A percentile compares a stretch with the other conserved stretches of the same genome.
Evolutionary conservation across 2,797 vertebrate species (phyloP).

Genomic region (Melanotaenia pygmaea): DNA sequence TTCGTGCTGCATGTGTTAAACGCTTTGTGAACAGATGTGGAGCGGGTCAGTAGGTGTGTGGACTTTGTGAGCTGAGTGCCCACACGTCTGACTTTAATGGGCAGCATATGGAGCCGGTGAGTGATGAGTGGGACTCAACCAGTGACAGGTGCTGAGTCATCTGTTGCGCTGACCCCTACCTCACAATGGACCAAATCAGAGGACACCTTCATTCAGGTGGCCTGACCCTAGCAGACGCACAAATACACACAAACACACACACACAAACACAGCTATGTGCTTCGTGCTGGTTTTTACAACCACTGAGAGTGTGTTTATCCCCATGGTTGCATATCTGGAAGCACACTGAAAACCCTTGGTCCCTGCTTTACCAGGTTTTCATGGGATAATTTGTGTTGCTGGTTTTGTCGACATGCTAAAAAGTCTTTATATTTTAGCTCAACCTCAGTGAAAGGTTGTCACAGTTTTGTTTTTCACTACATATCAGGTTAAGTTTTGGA

Average conservation of each 20-base stretch:
- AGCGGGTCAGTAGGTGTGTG: conserved; percentile 69
- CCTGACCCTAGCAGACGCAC: conserved; percentile 44
- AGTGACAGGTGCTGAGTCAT: conserved; percentile 81
- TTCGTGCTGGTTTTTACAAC: background rate
- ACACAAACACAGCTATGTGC: background rate
- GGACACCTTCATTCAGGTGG: conserved; percentile 69
- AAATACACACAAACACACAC: background rate
- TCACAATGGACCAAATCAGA: conserved; percentile 57
- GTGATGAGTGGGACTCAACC: conserved; percentile 74
- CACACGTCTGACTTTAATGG: conserved; percentile 81
- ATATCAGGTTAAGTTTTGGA: background rate
- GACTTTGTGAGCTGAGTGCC: conserved; percentile 63
- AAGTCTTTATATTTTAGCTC: too few species aligned
- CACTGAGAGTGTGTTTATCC: background rate
- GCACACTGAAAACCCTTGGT: background rate
- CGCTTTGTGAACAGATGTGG: conserved; percentile 80
- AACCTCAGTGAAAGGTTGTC: background rate
- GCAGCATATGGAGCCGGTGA: conserved; percentile 83
- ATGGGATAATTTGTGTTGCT: too few species aligned
- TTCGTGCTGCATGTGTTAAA: conserved; percentile 66
- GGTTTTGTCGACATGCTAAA: too few species aligned
- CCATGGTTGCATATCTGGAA: background rate
- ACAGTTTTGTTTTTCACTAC: background rate
- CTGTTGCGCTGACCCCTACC: conserved; percentile 61
- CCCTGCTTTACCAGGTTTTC: too few species aligned